Base-by-base conservation (phyloP, 1,140 invertebrate genomes). In the Pentalonia nigronervosa region DNA sequence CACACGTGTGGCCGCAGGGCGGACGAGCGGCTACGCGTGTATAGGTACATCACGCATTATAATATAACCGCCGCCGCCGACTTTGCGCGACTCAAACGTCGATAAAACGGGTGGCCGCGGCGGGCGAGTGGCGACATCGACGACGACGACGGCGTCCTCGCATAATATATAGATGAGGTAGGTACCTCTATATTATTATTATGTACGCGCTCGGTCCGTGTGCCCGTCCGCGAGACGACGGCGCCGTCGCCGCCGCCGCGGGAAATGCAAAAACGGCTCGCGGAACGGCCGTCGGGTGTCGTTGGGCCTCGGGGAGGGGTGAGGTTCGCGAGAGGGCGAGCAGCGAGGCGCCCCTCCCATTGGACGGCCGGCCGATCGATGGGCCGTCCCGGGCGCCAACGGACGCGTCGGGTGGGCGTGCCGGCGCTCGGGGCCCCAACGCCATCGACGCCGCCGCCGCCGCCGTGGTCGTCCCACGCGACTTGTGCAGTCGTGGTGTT, bases 321-420 rank as follows among this genome's bases (percentile, higher is more conserved):
- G n/a, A n/a, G n/a, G n/a, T n/a, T n/a, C 7, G 81, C 6, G 50
- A 23, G 50, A 20, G 30, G 25, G 11, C 23, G 11, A 34, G n/a
- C 7, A 9, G 50, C 23, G 36, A 14, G 2, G 76, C 89, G 4
- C 23, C 36, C 23, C 50, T 14, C 36, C 14, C 56, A 90, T 93
- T 93, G 91, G 91, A 86, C 91, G 81, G 21, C 25, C 34, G 25
- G 50, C 48, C 91, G 91, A 93, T 56, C 91, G 91, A 86, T 86
- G 50, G 81, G 48, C 25, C 81, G 81, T 93, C n/a, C 91, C 91
- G 41, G 34, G 34, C 11, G 21, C 76, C 81, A 92, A 92, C 91
- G 45, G 47, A 1, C 7, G 76, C 23, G 34, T 67, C 9, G 34
- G 34, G 91, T 30, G 30, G 91, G 81, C 91, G 91, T 25, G 20